Base-by-base conservation (phyloP, 2,797 vertebrate species). In the Oreochromis grahami region DNA sequence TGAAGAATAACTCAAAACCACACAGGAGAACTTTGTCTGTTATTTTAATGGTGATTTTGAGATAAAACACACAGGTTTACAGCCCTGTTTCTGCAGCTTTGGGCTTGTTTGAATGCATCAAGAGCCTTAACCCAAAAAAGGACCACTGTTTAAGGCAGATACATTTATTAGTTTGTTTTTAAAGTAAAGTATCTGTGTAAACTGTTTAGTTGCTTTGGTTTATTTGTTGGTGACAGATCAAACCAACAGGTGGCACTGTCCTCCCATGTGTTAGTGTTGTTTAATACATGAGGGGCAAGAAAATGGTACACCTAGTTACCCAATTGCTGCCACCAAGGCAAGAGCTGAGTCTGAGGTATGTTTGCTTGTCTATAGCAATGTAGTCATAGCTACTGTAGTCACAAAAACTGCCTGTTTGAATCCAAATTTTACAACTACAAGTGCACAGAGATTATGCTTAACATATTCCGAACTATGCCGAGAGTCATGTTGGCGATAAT, bases 201-300 rank as follows among this genome's bases (percentile, higher is more conserved):
- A 36, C 8, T 43, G 56, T 38, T 84, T 81, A 84, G 21, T 65
- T 78, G 76, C 63, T 78, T 55, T 87, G 43, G 24, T 91, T 88
- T 91, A 90, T 91, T 88, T 81, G 53, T 41, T 88, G 32, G 24
- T 56, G 19, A n/a, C 19, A 89, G 13, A 48, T 80, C 68, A 4
- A 68, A 77, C 92, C 95, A 94, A 90, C 83, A 94, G 95, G 87
- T 92, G 94, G 87, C 91, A 89, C 87, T 92, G 90, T 90, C 13
- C 43, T 48, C 79, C 50, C 84, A 86, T 8, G 32, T 84, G 82
- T 92, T 91, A 77, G 76, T 80, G 36, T 79, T 13, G 3, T 51
- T 80, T 81, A 74, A 52, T 55, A 45, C 32, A 38, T 19, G 1
- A 13, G 7, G 9, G 34, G 29, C 74, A 24, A 36, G n/a, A 36